A percentile compares a stretch with the other conserved stretches of the same genome.
Conservation (phyloP, 2,797 vertebrate genomes). For the Xenentodon cancila region DNA sequence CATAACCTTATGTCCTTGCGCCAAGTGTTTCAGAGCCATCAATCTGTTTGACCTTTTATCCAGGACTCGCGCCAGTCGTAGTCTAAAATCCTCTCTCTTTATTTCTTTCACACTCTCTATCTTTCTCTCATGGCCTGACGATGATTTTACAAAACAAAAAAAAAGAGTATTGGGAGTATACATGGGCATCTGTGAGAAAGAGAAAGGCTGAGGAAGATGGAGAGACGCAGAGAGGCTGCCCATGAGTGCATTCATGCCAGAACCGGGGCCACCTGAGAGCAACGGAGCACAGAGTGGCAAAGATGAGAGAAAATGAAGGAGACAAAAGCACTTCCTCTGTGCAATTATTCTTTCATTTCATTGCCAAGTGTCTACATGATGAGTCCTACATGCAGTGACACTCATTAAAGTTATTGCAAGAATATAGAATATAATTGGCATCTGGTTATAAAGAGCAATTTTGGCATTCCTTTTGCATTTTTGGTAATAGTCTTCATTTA, state of each 20-base stretch:
- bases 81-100: slow-evolving; percentile 43
- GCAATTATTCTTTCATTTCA: slow-evolving; percentile 80
- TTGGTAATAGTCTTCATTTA: background rate
- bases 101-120: slow-evolving; percentile 50
- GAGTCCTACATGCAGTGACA: slow-evolving; percentile 65
- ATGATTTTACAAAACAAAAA: slow-evolving; percentile 24
- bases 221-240: slow-evolving; percentile 41
- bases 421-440: slow-evolving; percentile 51
- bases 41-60: slow-evolving; percentile 71
- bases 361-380: slow-evolving; percentile 75
- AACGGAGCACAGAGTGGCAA: slow-evolving; percentile 59
- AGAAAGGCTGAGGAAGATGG: slow-evolving; percentile 27
- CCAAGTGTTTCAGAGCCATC: slow-evolving; percentile 46
- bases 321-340: slow-evolving; percentile 76
- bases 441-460: slow-evolving; percentile 30
- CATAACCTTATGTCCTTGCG: slow-evolving; percentile 65
- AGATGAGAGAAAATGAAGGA: slow-evolving; percentile 75
- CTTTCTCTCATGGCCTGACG: slow-evolving; percentile 51
- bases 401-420: slow-evolving; percentile 62
- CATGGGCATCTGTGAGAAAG: slow-evolving; percentile 3
- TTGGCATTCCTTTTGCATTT: background rate
- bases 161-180: slow-evolving; percentile 32
- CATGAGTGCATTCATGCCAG: slow-evolving; percentile 53
- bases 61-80: slow-evolving; percentile 40
- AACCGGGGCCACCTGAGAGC: slow-evolving; percentile 66